Evolutionary conservation across 2,888 invertebrate species (phyloP), one percentile per base, ranked within the genome.

Genomic region (Chrysolina americana): DNA sequence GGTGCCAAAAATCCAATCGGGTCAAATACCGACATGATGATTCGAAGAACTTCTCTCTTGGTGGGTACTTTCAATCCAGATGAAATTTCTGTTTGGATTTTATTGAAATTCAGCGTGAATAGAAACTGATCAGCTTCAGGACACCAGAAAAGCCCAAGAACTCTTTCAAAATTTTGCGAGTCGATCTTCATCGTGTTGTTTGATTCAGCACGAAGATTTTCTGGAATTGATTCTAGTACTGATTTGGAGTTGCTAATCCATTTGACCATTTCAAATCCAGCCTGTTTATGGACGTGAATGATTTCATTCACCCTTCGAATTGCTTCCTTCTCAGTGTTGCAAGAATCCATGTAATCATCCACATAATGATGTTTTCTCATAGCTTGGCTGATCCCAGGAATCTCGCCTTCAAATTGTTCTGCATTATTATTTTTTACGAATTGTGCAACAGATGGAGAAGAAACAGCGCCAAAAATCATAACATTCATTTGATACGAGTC

Each of bases 381-480:
- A 19, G 23, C 21, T 13, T 21, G 56, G 2, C 9, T 9, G 21
- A 56, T 56, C 3, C 56, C 56, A 9, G 56, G 56, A 56, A 21
- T 2, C 19, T 56, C 15, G 9, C 21, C 3, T 23, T 56, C 56
- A 23, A 56, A 56, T 2, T 9, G 10, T 11, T 10, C 23, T 13
- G 56, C 56, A 56, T 56, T 56, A 21, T 23, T 23, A 13, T 56
- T 56, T 11, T 56, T 56, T 21, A 56, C 13, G 15, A 56, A 56
- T 21, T 56, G 56, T 21, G 56, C 56, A 13, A 10, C 56, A 11
- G 56, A 56, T 21, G 21, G 21, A 3, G 21, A 21, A 5, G 21
- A 21, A 15, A 23, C 44, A 44, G 44, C 44, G 15, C 44, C 44
- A 44, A 44, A 44, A 13, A 44, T 44, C 44, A 44, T 15, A 2